Base-by-base conservation (phyloP, 2,888 invertebrate genomes). In the Sesia apiformis region DNA sequence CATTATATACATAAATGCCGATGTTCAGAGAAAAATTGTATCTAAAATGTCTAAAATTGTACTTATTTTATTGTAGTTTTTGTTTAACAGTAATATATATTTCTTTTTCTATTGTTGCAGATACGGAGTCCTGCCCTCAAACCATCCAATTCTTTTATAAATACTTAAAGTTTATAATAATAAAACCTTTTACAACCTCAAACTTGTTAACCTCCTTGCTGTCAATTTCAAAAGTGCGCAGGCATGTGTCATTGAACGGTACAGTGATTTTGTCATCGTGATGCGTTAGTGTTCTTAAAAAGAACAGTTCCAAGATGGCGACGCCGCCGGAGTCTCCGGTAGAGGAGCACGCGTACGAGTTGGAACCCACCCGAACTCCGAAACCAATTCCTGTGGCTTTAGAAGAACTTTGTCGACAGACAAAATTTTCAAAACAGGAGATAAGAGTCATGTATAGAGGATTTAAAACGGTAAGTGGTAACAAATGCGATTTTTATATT, bases 361-460 rank as follows among this genome's bases (percentile, higher is more conserved):
- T 96, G 78, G 96, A 96, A 81, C 94, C 94, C 62, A 93, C 93
- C 72, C 89, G 95, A 69, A 91, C 93, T 38, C 95, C 95, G 61
- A 95, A 95, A 69, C 94, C 95, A 38, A 92, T 95, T 61, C 96
- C 96, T 51, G 96, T 96, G 51, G 95, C 96, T 38, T 91, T 97
- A 60, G 97, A 98, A 77, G 97, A 97, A 76, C 91, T 98, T 57
- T 97, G 97, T 82, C 92, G 95, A 67, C 96, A 96, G 82, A 98
- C 98, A 55, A 98, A 98, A 86, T 98, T 98, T 90, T 95, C 97
- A 53, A 93, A 96, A 72, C 96, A 96, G 80, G 98, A 98, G 88
- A 97, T 98, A 63, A 93, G 98, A 68, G 96, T 98, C 73, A 98
- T 98, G 97, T 98, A 98, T 84, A 91, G 98, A 71, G 98, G 98